phyloP scores from a whole-genome alignment of 2,113 vertebrate species.

The Phocoena sinus region DNA sequence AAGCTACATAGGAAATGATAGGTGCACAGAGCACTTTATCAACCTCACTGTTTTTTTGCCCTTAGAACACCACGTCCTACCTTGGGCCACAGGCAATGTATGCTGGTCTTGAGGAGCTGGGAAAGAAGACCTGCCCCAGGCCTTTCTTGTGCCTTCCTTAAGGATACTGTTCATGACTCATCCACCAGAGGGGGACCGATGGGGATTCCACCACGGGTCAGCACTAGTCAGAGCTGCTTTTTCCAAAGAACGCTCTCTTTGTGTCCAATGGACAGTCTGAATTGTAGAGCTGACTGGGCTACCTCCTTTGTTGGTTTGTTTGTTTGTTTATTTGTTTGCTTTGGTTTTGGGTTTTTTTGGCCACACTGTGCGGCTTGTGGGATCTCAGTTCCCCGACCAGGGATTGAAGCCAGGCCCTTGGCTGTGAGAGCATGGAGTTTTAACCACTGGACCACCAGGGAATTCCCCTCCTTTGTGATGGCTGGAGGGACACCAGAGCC shows the following conservation, averaged over 20 bases:
- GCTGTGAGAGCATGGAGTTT: neutral
- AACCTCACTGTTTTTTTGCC: neutral
- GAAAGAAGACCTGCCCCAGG: neutral
- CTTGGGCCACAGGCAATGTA: accelerated
- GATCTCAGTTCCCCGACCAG: neutral
- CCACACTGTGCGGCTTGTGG: neutral
- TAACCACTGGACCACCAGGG: neutral
- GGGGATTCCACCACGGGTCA: neutral
- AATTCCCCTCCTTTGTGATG: neutral
- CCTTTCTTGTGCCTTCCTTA: neutral
- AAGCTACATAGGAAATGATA: neutral
- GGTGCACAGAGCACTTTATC: accelerated
- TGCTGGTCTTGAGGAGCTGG: neutral
- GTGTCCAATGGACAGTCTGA: neutral
- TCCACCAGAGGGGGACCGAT: accelerated
- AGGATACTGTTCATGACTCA: neutral
- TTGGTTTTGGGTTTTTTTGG: neutral
- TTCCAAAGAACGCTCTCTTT: neutral
- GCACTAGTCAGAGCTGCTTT: neutral
- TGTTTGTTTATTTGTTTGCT: neutral
- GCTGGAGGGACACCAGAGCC: neutral
- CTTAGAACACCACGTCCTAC: too few species aligned
- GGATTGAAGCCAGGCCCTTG: neutral
- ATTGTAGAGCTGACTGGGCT: too few species aligned
- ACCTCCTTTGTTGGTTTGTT: neutral